Conservation (phyloP, 2,888 invertebrate species). For the Pristionchus mayeri region DNA sequence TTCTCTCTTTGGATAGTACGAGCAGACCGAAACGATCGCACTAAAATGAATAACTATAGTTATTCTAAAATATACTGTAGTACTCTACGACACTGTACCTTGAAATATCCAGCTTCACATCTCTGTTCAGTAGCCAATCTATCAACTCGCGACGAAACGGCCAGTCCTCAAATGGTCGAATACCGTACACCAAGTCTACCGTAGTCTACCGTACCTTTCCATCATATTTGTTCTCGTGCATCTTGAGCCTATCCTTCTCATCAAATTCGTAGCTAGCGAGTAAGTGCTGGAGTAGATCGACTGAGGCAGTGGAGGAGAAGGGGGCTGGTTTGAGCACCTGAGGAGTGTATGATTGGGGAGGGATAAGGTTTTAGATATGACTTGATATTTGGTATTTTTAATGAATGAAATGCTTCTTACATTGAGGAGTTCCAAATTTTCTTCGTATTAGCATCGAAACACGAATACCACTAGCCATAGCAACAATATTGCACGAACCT, state of each 20-base stretch:
- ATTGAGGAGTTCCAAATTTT: no score
- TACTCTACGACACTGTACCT: slow-evolving; percentile 13
- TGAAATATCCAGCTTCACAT: background rate
- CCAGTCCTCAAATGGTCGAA: background rate
- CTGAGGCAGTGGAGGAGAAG: background rate
- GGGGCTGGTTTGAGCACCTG: slow-evolving; percentile 19
- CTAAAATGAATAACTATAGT: background rate
- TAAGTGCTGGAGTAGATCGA: slow-evolving; percentile 29
- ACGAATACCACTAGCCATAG: background rate
- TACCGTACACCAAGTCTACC: background rate
- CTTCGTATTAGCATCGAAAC: no score
- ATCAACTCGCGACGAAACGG: slow-evolving; percentile 18
- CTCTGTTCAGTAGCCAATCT: slow-evolving; percentile 16
- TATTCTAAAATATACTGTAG: background rate
- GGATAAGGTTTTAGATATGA: no score
- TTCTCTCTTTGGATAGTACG: slow-evolving; percentile 10
- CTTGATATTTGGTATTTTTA: no score
- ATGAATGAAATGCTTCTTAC: background rate
- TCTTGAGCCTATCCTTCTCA: slow-evolving; percentile 10
- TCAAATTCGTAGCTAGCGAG: slow-evolving; percentile 26
- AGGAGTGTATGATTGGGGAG: background rate
- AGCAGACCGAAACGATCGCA: slow-evolving; percentile 16
- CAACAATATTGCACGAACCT: background rate
- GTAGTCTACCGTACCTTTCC: slow-evolving; percentile 23
- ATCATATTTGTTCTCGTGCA: background rate